Conservation (phyloP, 2,797 vertebrate genomes). For the Halcyon smyrnensis region DNA sequence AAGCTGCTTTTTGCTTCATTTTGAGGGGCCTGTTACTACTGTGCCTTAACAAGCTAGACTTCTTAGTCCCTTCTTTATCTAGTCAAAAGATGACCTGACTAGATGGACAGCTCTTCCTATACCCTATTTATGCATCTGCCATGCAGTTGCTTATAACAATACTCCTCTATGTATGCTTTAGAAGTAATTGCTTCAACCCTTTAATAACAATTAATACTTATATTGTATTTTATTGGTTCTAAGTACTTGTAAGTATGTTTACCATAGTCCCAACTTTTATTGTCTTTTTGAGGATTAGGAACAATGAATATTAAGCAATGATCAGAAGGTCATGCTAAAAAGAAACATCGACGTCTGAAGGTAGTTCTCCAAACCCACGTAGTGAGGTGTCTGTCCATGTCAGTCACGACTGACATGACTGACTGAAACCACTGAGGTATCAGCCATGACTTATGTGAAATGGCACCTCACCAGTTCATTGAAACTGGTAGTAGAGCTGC, state of each 20-base stretch:
- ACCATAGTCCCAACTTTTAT: neutral
- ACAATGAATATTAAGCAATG: neutral
- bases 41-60: neutral
- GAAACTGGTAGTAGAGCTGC: neutral
- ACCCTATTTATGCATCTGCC: neutral
- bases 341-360: neutral
- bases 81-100: neutral
- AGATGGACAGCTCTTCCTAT: neutral
- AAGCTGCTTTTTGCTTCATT: neutral
- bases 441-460: neutral
- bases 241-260: neutral
- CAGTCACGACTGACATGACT: neutral
- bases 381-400: neutral
- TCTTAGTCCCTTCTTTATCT: neutral
- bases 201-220: neutral
- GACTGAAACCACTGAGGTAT: neutral
- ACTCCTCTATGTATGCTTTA: neutral
- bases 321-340: neutral
- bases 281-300: neutral
- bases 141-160: neutral
- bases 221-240: neutral
- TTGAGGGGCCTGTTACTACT: neutral
- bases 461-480: neutral
- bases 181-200: neutral
- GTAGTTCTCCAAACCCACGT: rapidly evolving